A percentile compares a stretch with the other conserved stretches of the same genome.
phyloP scores from a whole-genome alignment of 2,113 vertebrate genomes.

The Trogon surrucura region DNA sequence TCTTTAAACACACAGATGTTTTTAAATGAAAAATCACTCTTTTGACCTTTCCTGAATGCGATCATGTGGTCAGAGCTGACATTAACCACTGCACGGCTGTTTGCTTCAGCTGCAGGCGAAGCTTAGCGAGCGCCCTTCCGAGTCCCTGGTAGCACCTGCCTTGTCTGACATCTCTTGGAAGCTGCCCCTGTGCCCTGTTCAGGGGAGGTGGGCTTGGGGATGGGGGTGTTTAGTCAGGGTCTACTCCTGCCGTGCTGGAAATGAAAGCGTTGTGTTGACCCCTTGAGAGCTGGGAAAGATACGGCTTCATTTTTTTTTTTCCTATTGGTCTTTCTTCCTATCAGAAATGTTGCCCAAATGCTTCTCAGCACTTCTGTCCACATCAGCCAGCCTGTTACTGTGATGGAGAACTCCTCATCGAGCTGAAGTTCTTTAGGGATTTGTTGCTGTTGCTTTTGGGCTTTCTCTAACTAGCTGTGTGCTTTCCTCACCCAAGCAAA shows the following conservation, averaged over 20 bases:
- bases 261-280: accelerated
- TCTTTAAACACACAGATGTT: slow-evolving; percentile 74
- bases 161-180: neutral
- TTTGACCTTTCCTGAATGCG: slow-evolving; percentile 74
- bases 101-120: neutral
- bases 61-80: slow-evolving; percentile 61
- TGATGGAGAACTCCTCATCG: neutral
- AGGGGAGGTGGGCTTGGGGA: neutral
- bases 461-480: neutral
- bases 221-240: neutral
- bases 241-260: neutral
- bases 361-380: neutral
- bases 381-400: neutral
- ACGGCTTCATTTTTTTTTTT: neutral
- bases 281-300: neutral
- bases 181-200: neutral
- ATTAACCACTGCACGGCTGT: slow-evolving; percentile 57
- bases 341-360: neutral
- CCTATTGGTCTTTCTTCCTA: neutral
- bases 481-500: neutral
- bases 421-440: neutral
- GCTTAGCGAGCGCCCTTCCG: neutral
- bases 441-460: neutral
- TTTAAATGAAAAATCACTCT: slow-evolving; percentile 78
- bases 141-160: neutral